These are phyloP conservation scores for Rhincodon typus DNA, from an alignment of 2,797 vertebrate genomes.

Conservation along the genomic window DNA sequence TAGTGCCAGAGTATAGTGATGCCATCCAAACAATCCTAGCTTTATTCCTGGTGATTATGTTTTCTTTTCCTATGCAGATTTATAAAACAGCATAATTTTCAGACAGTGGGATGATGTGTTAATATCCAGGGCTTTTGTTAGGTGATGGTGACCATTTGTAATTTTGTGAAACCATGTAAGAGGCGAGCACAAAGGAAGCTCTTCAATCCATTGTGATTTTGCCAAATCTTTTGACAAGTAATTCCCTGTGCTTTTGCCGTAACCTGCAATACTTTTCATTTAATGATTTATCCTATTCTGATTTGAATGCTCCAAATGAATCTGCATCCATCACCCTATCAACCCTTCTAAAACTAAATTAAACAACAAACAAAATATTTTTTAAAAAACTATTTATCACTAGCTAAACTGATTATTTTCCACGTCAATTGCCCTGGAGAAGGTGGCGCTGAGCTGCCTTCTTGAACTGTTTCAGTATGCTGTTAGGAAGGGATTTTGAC, in stretches of 20 bases:
- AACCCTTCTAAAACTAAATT: neutral
- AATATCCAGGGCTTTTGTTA: neutral
- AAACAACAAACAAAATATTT: no score
- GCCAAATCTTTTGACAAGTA: neutral
- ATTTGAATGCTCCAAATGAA: neutral
- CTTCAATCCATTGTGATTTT: neutral
- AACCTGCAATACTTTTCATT: neutral
- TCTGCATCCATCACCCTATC: neutral
- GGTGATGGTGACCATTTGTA: neutral
- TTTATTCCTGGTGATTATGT: neutral
- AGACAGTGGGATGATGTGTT: neutral
- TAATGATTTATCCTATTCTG: neutral
- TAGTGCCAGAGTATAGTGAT: neutral
- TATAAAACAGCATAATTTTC: neutral
- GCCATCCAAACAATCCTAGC: neutral
- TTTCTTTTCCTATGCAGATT: neutral
- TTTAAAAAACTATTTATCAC: no score
- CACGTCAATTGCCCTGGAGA: no score
- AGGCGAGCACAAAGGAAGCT: neutral
- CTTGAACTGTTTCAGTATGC: no score
- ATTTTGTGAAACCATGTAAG: neutral
- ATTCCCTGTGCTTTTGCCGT: neutral
- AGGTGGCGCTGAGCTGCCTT: no score
- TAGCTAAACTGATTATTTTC: no score
- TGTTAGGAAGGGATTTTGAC: no score